phyloP scores from a whole-genome alignment of 2,113 vertebrate genomes.

The Pardalotus punctatus region DNA sequence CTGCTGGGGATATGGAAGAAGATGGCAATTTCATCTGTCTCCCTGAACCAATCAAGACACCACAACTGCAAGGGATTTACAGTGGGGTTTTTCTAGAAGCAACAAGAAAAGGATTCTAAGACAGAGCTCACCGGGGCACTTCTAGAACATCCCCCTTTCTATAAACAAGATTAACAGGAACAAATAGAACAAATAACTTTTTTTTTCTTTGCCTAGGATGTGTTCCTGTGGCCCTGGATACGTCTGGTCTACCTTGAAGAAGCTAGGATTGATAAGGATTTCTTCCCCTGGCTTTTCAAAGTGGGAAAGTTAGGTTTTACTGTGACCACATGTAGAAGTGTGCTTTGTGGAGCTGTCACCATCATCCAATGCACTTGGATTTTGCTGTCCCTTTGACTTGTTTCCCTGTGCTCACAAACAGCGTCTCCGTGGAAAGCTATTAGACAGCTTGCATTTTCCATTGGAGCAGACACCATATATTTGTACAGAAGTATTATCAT shows the following conservation, averaged over 20 bases:
- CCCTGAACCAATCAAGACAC: not conserved
- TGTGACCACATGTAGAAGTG: not conserved
- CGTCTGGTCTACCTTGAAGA: not conserved
- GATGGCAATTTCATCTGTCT: not conserved
- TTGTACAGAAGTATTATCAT: not conserved
- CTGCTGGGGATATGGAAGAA: not conserved
- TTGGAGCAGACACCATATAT: not conserved
- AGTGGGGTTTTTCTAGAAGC: not conserved
- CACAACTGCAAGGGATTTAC: not conserved
- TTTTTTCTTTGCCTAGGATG: not conserved
- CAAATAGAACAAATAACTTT: not conserved
- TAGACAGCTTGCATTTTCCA: not conserved
- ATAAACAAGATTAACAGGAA: not conserved
- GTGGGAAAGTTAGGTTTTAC: not conserved
- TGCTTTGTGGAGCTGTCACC: not conserved
- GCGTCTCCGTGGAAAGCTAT: rapidly evolving
- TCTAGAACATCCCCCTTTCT: not conserved
- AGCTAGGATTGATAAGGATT: not conserved
- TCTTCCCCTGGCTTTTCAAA: not conserved
- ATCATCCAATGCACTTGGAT: not conserved
- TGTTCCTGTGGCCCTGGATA: not conserved
- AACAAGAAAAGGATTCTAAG: not conserved
- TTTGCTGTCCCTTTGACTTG: not conserved
- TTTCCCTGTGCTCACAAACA: not conserved
- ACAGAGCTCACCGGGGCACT: not conserved